A percentile compares a stretch with the other conserved stretches of the same genome.
Evolutionary conservation across 1,140 invertebrate species (phyloP).

Genomic region (Rhizoglyphus robini): DNA sequence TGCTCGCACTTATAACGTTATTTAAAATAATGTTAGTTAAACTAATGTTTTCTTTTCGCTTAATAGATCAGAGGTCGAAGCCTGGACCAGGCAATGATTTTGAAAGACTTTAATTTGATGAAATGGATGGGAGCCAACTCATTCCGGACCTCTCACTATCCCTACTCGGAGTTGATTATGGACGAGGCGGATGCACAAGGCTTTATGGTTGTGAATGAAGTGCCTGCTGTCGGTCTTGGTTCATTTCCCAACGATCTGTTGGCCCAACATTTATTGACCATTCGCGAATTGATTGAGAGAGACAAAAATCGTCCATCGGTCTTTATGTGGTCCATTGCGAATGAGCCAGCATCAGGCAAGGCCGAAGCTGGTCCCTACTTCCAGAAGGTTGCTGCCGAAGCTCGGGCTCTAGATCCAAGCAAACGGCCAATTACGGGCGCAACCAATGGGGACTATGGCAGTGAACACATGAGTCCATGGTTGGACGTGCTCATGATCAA

Average conservation of each 20-base stretch:
- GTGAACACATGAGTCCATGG: constrained; percentile 41
- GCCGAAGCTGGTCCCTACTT: constrained; percentile 60
- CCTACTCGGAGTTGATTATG: too few relatives aligned
- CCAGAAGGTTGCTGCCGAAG: constrained; percentile 34
- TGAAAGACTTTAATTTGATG: constrained; percentile 76
- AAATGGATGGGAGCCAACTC: constrained; percentile 92
- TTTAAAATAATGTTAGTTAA: constrained; percentile 33
- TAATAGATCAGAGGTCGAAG: too few relatives aligned
- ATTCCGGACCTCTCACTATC: too few relatives aligned
- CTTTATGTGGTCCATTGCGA: constrained; percentile 90
- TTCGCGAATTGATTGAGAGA: constrained; percentile 58
- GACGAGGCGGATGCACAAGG: too few relatives aligned
- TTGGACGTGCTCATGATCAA: constrained; percentile 88
- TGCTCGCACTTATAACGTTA: constrained; percentile 74
- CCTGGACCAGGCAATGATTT: too few relatives aligned
- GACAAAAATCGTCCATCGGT: constrained; percentile 90
- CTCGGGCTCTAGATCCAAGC: constrained; percentile 36
- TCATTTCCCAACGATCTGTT: constrained; percentile 49
- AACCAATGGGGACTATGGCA: constrained; percentile 38
- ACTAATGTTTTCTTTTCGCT: too few relatives aligned
- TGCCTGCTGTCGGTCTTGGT: constrained; percentile 78
- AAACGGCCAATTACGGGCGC: constrained; percentile 62
- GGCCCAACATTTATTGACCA: constrained; percentile 60
- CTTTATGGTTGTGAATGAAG: too few relatives aligned
- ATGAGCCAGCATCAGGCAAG: constrained; percentile 65